A percentile compares a stretch with the other conserved stretches of the same genome.
Evolutionary conservation across 2,888 invertebrate genomes (phyloP).

Genomic region (Diplolepis rosae): DNA sequence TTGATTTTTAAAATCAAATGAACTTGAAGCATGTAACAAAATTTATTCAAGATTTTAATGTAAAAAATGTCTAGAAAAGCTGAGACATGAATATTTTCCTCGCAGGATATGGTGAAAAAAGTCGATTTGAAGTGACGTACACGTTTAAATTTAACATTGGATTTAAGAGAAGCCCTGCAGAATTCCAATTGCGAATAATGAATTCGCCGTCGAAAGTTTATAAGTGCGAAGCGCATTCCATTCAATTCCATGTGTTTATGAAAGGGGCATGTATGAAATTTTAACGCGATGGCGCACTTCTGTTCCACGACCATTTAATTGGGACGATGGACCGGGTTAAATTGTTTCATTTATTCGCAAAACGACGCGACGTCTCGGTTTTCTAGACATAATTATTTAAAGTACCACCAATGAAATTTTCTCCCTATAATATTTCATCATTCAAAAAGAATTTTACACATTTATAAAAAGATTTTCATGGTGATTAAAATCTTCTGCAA

Average conservation of each 20-base stretch:
- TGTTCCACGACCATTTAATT: slow-evolving; percentile 21
- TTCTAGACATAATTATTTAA: background rate
- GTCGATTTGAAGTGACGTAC: background rate
- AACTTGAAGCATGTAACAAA: too few relatives aligned
- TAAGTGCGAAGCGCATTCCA: slow-evolving; percentile 21
- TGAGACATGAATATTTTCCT: slow-evolving; percentile 1
- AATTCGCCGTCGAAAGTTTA: slow-evolving; percentile 26
- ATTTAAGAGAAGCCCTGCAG: slow-evolving; percentile 11
- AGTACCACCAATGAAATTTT: background rate
- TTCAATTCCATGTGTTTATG: slow-evolving; percentile 27
- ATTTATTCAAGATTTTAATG: too few relatives aligned
- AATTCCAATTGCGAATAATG: slow-evolving; percentile 28
- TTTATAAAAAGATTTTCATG: background rate
- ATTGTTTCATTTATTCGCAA: slow-evolving; percentile 20
- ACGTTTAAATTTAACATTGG: background rate
- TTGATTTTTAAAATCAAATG: too few relatives aligned
- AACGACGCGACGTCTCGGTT: background rate
- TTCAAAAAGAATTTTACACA: background rate
- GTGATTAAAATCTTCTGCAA: background rate
- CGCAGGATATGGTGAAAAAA: background rate
- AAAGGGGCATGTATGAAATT: slow-evolving; percentile 20
- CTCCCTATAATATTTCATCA: too few relatives aligned
- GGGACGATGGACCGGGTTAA: background rate
- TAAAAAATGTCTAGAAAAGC: too few relatives aligned
- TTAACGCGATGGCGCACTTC: slow-evolving; percentile 23